phyloP scores from a whole-genome alignment of 2,113 vertebrate species.

The Excalfactoria chinensis region DNA sequence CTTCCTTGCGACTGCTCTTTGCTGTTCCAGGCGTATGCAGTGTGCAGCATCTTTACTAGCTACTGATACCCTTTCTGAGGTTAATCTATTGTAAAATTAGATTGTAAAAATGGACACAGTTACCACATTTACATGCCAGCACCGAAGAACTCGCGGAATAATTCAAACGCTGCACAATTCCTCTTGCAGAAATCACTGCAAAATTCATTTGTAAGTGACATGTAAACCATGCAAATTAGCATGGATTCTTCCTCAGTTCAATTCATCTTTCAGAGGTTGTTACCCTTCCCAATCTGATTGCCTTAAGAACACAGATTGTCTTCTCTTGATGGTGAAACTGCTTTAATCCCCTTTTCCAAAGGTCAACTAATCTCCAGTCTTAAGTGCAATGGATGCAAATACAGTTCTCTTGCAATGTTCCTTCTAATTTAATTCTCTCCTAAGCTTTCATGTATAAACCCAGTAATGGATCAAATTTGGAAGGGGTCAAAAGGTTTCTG shows the following conservation, averaged over 20 bases:
- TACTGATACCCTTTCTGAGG: constrained; percentile 65
- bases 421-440: constrained; percentile 79
- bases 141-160: constrained; percentile 36
- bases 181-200: constrained; percentile 48
- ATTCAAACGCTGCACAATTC: constrained; percentile 51
- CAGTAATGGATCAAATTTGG: constrained; percentile 75
- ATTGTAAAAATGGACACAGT: constrained; percentile 73
- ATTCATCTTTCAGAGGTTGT: constrained; percentile 64
- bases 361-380: constrained; percentile 77
- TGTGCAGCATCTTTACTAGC: constrained; percentile 29
- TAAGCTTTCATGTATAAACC: constrained; percentile 72
- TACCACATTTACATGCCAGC: constrained; percentile 59
- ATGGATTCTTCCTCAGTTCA: constrained; percentile 53
- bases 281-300: constrained; percentile 70
- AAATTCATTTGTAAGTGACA: constrained; percentile 57
- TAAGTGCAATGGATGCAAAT: constrained; percentile 80
- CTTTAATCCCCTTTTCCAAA: constrained; percentile 72
- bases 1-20: constrained; percentile 51
- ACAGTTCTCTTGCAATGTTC: constrained; percentile 64
- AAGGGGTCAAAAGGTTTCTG: constrained; percentile 72
- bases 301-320: constrained; percentile 68
- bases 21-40: constrained; percentile 32
- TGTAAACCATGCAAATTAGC: constrained; percentile 62
- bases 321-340: constrained; percentile 73
- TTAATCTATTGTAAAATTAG: constrained; percentile 82